Percentiles rank a stretch among this genome's conserved stretches.
Conservation (phyloP, 2,113 vertebrate genomes). For the Smithornis capensis region DNA sequence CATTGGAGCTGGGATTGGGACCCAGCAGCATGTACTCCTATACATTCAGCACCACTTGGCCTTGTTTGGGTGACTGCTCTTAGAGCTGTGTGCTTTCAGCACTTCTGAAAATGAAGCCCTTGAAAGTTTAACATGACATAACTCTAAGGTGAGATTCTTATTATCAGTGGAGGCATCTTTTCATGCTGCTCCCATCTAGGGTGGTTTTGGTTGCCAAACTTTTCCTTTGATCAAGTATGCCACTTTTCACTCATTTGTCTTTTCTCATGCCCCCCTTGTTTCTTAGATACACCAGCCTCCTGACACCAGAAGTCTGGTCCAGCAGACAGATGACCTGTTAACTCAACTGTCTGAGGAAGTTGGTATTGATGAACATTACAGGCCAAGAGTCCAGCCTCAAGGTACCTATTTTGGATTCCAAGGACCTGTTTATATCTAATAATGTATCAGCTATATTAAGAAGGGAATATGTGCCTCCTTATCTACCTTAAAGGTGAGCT, state of each 20-base stretch:
- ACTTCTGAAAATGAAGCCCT: not conserved
- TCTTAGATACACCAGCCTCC: conserved; percentile 80
- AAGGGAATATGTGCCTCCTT: not conserved
- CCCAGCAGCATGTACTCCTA: not conserved
- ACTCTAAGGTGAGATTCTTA: not conserved
- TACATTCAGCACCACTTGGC: not conserved
- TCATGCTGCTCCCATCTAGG: not conserved
- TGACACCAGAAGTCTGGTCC: conserved; percentile 81
- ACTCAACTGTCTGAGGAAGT: conserved; percentile 86
- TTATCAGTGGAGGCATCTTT: not conserved
- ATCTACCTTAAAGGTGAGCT: not conserved
- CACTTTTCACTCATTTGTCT: not conserved
- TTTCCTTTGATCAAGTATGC: not conserved
- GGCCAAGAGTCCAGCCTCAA: conserved; percentile 51
- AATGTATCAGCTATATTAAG: not conserved
- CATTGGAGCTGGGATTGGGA: not conserved
- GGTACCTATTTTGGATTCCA: conserved; percentile 51
- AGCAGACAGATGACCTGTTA: conserved; percentile 87
- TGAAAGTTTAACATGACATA: not conserved
- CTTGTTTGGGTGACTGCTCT: not conserved
- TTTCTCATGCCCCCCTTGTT: not conserved
- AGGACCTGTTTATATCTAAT: not conserved
- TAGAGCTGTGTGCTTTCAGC: not conserved
- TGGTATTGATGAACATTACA: conserved; percentile 79
- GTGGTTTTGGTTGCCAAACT: not conserved